Evolutionary conservation across 2,888 invertebrate species (phyloP).

Genomic region (Lasioglossum vierecki): DNA sequence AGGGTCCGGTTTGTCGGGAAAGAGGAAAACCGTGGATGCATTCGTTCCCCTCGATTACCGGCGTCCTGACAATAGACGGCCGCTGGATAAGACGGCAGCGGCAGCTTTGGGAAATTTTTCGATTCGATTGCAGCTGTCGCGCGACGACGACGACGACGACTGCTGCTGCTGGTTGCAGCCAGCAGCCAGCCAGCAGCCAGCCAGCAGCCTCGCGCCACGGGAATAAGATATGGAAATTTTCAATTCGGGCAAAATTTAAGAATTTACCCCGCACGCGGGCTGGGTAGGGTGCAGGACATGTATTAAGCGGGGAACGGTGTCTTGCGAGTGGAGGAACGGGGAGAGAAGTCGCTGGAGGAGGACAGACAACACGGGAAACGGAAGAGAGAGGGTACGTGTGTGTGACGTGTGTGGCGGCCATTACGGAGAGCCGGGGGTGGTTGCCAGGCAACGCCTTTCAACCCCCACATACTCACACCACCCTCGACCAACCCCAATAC

Average conservation of each 20-base stretch:
- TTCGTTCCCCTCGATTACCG: constrained; percentile 45
- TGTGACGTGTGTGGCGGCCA: constrained; percentile 80
- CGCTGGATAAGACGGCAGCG: constrained; percentile 44
- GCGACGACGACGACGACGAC: constrained; percentile 36
- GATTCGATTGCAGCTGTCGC: constrained; percentile 75
- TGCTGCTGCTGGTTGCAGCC: constrained; percentile 62
- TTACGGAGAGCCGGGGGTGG: constrained; percentile 78
- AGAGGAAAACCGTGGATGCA: constrained; percentile 24
- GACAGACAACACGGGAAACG: constrained; percentile 46
- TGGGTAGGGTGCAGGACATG: constrained; percentile 74
- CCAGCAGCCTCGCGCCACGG: constrained; percentile 58
- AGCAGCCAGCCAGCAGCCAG: constrained; percentile 29
- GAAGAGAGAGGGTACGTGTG: constrained; percentile 73
- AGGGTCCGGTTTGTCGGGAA: not conserved
- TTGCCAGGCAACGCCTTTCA: constrained; percentile 82
- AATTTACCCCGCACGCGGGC: constrained; percentile 74
- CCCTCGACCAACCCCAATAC: constrained; percentile 76
- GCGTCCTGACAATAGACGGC: constrained; percentile 42
- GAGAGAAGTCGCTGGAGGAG: constrained; percentile 39
- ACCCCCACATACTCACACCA: constrained; percentile 80
- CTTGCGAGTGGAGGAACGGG: constrained; percentile 50
- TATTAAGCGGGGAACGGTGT: constrained; percentile 74
- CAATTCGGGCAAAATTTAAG: constrained; percentile 79
- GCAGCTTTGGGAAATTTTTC: constrained; percentile 70
- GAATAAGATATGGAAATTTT: constrained; percentile 78